These are phyloP conservation scores for Amphipyra tragopoginis DNA, from an alignment of 2,888 invertebrate genomes.

Conservation along the genomic window DNA sequence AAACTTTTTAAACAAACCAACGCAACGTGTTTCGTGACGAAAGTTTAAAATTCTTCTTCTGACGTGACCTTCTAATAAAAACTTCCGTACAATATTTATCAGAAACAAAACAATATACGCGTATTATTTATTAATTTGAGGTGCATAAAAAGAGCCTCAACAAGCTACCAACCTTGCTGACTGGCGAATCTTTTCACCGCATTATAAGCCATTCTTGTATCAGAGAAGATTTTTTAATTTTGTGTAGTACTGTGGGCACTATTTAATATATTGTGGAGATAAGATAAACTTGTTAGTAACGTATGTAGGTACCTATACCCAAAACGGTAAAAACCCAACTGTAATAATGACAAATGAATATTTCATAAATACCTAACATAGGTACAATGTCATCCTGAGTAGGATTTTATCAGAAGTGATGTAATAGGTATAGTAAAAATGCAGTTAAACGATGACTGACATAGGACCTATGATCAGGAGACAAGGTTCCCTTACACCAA, in stretches of 20 bases:
- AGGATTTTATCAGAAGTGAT: too few relatives aligned
- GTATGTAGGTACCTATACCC: neutral
- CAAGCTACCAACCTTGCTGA: too few relatives aligned
- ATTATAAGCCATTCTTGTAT: too few relatives aligned
- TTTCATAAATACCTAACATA: neutral
- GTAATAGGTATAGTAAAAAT: too few relatives aligned
- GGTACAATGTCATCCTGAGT: too few relatives aligned
- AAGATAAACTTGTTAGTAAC: neutral
- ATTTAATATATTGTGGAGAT: neutral
- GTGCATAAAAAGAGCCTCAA: too few relatives aligned
- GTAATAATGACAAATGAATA: neutral
- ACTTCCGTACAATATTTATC: neutral
- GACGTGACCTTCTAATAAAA: neutral
- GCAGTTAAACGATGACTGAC: too few relatives aligned
- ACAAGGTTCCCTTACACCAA: too few relatives aligned
- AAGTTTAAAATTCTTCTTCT: neutral
- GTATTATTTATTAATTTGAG: neutral
- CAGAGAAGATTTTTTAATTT: neutral
- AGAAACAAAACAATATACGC: neutral
- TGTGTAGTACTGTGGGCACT: neutral
- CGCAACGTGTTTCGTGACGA: neutral
- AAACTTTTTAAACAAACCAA: neutral
- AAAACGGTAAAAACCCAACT: slow-evolving; percentile 1
- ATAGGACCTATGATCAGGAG: too few relatives aligned
- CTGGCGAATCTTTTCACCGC: too few relatives aligned